Percentiles rank a stretch among this genome's conserved stretches.
Evolutionary conservation across 2,888 invertebrate species (phyloP).

Genomic region (Tachystola acroxantha): DNA sequence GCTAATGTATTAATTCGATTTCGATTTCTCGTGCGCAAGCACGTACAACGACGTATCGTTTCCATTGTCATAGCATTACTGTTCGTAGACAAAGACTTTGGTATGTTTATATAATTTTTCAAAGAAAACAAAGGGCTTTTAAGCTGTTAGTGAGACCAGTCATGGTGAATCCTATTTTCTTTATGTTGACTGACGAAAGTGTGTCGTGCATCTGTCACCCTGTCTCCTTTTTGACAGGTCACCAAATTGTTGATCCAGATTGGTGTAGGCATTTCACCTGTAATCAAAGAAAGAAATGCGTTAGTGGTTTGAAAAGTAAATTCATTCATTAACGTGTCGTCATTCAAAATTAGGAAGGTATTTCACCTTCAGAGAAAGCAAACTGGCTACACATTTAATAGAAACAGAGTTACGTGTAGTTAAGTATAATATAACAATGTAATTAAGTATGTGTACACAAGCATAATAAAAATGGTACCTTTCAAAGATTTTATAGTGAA

Average conservation of each 20-base stretch:
- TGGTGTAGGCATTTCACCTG: constrained; percentile 9
- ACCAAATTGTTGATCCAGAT: constrained; percentile 20
- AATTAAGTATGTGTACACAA: too few species aligned
- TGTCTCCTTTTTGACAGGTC: constrained; percentile 1
- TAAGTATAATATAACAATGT: too few species aligned
- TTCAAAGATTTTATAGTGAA: too few species aligned
- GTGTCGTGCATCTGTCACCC: constrained; percentile 9
- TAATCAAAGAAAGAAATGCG: neutral
- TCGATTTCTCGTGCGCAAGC: constrained; percentile 7
- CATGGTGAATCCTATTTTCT: constrained; percentile 43
- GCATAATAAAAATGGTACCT: too few species aligned
- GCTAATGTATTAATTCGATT: constrained; percentile 29
- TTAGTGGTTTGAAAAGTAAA: constrained; percentile 3
- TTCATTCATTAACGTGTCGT: neutral
- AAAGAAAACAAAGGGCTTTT: constrained; percentile 19
- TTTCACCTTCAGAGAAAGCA: neutral
- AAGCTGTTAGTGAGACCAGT: constrained; percentile 8
- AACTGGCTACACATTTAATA: too few species aligned
- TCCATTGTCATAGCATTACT: constrained; percentile 55
- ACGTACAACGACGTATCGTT: neutral
- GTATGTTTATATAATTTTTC: constrained; percentile 25
- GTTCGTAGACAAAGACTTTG: constrained; percentile 17
- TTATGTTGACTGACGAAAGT: constrained; percentile 33
- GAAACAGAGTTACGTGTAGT: too few species aligned
- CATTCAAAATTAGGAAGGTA: neutral